Conservation (phyloP, 2,888 invertebrate genomes). For the Ectemnius continuus region DNA sequence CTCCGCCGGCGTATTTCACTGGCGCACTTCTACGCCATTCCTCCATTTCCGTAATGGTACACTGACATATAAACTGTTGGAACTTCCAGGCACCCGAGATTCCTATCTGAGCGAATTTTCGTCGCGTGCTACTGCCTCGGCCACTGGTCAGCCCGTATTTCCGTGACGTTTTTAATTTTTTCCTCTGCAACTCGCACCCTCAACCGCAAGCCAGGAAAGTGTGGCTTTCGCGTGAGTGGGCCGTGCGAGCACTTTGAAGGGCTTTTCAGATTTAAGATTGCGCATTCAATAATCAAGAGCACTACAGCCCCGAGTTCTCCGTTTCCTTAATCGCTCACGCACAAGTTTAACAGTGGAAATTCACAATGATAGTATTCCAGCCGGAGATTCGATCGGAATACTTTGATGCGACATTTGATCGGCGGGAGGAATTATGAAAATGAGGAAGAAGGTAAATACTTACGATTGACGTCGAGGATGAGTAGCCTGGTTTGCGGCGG, state of each 20-base stretch:
- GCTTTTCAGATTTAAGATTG: too few relatives aligned
- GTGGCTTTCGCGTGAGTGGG: neutral
- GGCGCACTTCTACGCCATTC: neutral
- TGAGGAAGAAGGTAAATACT: slow-evolving; percentile 78
- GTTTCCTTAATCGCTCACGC: neutral
- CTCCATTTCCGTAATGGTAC: neutral
- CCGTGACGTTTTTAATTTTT: slow-evolving; percentile 6
- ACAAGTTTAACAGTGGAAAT: too few relatives aligned
- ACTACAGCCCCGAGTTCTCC: neutral
- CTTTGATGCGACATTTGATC: neutral
- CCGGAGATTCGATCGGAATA: neutral
- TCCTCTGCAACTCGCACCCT: neutral
- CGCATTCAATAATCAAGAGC: neutral
- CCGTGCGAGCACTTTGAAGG: too few relatives aligned
- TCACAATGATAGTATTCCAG: too few relatives aligned
- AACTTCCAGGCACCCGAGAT: slow-evolving; percentile 3
- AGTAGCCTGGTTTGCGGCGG: slow-evolving; percentile 88
- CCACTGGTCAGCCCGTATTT: neutral
- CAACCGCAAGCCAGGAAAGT: neutral
- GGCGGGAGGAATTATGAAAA: too few relatives aligned
- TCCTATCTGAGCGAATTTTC: neutral
- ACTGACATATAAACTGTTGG: neutral
- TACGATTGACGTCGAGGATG: slow-evolving; percentile 91
- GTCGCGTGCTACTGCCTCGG: neutral
- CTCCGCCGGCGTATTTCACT: neutral